A percentile compares a stretch with the other conserved stretches of the same genome.
Evolutionary conservation across 2,888 invertebrate species (phyloP).

Genomic region (Tetragonisca angustula): DNA sequence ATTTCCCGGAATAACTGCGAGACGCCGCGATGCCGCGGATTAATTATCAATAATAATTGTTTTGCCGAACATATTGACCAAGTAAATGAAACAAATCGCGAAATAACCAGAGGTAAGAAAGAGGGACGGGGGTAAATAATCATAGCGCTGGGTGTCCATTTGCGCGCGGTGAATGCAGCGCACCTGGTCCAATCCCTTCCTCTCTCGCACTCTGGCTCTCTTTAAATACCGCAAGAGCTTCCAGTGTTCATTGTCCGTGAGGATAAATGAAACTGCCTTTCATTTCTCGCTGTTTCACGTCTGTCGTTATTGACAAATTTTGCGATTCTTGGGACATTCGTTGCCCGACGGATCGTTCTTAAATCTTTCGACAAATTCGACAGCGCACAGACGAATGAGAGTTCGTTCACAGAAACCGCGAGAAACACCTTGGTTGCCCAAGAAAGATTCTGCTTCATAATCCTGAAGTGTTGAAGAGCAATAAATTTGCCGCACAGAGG

Average conservation of each 20-base stretch:
- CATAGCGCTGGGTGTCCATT: conserved; percentile 53
- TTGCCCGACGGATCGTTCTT: neutral
- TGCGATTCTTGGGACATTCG: neutral
- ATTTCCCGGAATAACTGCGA: too few species aligned
- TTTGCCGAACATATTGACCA: too few species aligned
- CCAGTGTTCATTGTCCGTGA: conserved; percentile 44
- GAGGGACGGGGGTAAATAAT: conserved; percentile 53
- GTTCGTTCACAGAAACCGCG: neutral
- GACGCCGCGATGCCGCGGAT: too few species aligned
- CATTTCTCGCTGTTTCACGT: conserved; percentile 5
- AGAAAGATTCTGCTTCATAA: conserved; percentile 9
- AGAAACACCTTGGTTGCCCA: neutral
- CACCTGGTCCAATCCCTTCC: conserved; percentile 51
- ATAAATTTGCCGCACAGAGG: conserved; percentile 23
- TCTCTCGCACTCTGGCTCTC: neutral
- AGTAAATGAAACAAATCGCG: too few species aligned
- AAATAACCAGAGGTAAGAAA: neutral
- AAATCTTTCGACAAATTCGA: neutral
- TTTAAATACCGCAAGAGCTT: conserved; percentile 39
- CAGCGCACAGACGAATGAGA: too few species aligned
- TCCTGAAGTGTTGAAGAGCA: conserved; percentile 18
- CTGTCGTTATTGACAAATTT: neutral
- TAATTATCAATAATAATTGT: too few species aligned
- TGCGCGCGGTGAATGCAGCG: conserved; percentile 40
- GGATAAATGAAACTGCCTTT: conserved; percentile 47